phyloP scores from a whole-genome alignment of 2,888 invertebrate genomes.

The Caenorhabditis afra region DNA sequence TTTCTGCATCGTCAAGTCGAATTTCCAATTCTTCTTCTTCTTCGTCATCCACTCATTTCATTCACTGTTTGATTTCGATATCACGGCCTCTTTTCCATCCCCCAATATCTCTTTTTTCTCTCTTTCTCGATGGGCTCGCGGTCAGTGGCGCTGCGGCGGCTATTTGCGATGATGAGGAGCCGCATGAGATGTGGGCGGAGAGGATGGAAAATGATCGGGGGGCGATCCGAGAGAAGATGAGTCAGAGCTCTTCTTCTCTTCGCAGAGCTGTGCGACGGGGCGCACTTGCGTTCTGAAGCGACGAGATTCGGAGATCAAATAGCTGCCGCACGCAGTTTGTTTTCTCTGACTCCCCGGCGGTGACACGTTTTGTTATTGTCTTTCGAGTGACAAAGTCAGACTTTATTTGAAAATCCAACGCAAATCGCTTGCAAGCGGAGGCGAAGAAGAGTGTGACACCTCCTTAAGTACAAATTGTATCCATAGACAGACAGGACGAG shows the following conservation, averaged over 20 bases:
- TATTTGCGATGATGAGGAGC: conserved; percentile 13
- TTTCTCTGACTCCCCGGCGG: too few relatives aligned
- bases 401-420: conserved; percentile 48
- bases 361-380: background rate
- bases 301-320: too few relatives aligned
- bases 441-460: too few relatives aligned
- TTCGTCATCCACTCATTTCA: conserved; percentile 2
- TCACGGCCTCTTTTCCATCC: background rate
- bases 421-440: conserved; percentile 20
- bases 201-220: background rate
- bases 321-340: too few relatives aligned
- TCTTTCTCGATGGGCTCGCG: conserved; percentile 23
- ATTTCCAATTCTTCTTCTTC: background rate
- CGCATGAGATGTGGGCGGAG: conserved; percentile 16
- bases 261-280: too few relatives aligned
- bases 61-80: conserved; percentile 11
- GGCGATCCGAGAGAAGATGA: background rate
- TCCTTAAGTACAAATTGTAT: conserved; percentile 17
- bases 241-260: too few relatives aligned
- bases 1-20: too few relatives aligned
- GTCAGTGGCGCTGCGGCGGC: background rate
- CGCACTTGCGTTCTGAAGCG: too few relatives aligned
- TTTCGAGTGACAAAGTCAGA: conserved; percentile 26
- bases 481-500: conserved; percentile 23
- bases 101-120: too few relatives aligned